Evolutionary conservation across 2,113 vertebrate genomes (phyloP).

Genomic region (Plecotus auritus): DNA sequence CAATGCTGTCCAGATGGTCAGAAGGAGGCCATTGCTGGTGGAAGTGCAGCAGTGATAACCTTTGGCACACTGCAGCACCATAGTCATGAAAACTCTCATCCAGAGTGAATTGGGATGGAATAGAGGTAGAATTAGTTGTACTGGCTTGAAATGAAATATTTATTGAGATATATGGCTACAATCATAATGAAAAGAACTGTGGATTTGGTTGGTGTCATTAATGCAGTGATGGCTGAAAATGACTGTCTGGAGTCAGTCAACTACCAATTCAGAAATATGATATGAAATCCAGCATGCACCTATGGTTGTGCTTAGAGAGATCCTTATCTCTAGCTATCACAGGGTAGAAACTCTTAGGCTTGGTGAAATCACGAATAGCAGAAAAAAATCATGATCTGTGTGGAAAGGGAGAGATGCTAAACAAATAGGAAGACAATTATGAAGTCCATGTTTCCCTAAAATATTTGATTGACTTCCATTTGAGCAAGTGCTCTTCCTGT

Average conservation of each 20-base stretch:
- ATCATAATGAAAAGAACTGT: not conserved
- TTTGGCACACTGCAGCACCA: not conserved
- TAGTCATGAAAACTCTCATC: not conserved
- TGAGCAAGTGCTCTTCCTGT: not conserved
- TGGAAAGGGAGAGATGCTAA: not conserved
- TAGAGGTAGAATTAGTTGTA: not conserved
- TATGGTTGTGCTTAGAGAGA: not conserved
- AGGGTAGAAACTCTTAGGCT: not conserved
- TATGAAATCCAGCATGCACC: not conserved
- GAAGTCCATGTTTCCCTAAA: not conserved
- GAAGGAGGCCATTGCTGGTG: not conserved
- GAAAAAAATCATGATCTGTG: not conserved
- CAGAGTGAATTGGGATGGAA: not conserved
- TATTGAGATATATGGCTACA: not conserved
- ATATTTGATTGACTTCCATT: not conserved
- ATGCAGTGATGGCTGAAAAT: not conserved
- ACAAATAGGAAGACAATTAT: constrained; percentile 3
- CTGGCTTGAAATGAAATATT: not conserved
- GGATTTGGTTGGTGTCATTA: not conserved
- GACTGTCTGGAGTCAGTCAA: not conserved
- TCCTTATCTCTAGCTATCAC: not conserved
- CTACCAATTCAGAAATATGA: not conserved
- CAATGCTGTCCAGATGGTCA: not conserved
- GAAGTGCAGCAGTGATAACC: not conserved
- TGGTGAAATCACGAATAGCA: not conserved